A percentile compares a stretch with the other conserved stretches of the same genome.
Conservation (phyloP, 2,888 invertebrate genomes). For the Meteorus colon region DNA sequence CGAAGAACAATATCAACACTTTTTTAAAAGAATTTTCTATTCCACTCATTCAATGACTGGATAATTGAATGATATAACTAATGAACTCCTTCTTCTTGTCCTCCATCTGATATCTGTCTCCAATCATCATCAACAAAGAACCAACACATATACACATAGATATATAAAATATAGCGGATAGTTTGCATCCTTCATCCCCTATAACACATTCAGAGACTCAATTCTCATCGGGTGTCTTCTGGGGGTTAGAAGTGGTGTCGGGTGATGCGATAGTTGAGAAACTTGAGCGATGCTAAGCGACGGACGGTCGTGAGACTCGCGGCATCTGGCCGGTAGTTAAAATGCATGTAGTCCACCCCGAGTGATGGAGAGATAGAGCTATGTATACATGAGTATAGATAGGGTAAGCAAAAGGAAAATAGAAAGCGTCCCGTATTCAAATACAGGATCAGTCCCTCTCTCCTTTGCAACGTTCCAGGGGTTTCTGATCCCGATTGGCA, state of each 20-base stretch:
- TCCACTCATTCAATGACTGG: too few relatives aligned
- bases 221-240: constrained; percentile 17
- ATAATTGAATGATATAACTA: too few relatives aligned
- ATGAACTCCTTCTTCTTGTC: too few relatives aligned
- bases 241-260: constrained; percentile 21
- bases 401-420: constrained; percentile 35
- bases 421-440: constrained; percentile 68
- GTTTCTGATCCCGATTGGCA: constrained; percentile 69
- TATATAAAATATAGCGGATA: background rate
- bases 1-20: too few relatives aligned
- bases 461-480: constrained; percentile 63
- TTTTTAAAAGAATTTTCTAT: too few relatives aligned
- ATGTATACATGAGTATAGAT: background rate
- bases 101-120: too few relatives aligned
- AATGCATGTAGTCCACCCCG: constrained; percentile 72
- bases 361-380: constrained; percentile 42
- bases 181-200: constrained; percentile 41
- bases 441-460: constrained; percentile 71
- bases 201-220: constrained; percentile 28
- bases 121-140: too few relatives aligned
- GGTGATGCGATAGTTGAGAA: constrained; percentile 69
- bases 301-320: constrained; percentile 69
- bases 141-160: background rate
- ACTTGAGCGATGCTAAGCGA: constrained; percentile 66
- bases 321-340: constrained; percentile 73